Conservation (phyloP, 2,888 invertebrate species). For the Patella pellucida region DNA sequence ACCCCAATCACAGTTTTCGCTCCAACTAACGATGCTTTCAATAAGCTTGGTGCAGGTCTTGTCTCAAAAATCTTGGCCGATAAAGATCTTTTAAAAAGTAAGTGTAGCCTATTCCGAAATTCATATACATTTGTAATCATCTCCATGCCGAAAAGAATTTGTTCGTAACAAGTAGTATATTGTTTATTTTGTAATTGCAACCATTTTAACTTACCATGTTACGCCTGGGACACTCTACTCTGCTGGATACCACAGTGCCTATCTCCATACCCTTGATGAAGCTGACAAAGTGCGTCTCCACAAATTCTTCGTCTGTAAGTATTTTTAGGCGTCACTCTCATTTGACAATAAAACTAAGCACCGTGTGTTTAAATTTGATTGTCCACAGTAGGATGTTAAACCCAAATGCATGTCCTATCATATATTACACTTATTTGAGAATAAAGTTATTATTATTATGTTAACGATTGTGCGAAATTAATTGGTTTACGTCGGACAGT, state of each 20-base stretch:
- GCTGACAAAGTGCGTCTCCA: constrained; percentile 39
- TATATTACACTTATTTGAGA: too few relatives aligned
- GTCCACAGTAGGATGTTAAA: too few relatives aligned
- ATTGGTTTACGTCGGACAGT: too few relatives aligned
- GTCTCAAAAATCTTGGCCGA: constrained; percentile 39
- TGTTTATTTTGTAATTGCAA: constrained; percentile 30
- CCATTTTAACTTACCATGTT: constrained; percentile 53
- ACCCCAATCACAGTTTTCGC: constrained; percentile 78
- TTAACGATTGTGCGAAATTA: too few relatives aligned
- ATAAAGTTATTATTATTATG: too few relatives aligned
- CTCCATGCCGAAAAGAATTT: too few relatives aligned
- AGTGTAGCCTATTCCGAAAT: constrained; percentile 19
- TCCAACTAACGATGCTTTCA: constrained; percentile 79
- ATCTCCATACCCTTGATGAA: constrained; percentile 45
- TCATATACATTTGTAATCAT: too few relatives aligned
- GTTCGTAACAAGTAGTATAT: too few relatives aligned
- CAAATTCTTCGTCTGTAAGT: constrained; percentile 35
- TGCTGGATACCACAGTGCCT: constrained; percentile 43
- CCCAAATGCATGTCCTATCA: too few relatives aligned
- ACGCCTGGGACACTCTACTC: constrained; percentile 51
- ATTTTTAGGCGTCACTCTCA: too few relatives aligned
- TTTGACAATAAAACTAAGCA: too few relatives aligned
- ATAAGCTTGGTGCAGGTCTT: constrained; percentile 60
- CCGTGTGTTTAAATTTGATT: too few relatives aligned
- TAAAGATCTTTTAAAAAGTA: constrained; percentile 45